Conservation (phyloP, 2,888 invertebrate species). For the Aradus depressus region DNA sequence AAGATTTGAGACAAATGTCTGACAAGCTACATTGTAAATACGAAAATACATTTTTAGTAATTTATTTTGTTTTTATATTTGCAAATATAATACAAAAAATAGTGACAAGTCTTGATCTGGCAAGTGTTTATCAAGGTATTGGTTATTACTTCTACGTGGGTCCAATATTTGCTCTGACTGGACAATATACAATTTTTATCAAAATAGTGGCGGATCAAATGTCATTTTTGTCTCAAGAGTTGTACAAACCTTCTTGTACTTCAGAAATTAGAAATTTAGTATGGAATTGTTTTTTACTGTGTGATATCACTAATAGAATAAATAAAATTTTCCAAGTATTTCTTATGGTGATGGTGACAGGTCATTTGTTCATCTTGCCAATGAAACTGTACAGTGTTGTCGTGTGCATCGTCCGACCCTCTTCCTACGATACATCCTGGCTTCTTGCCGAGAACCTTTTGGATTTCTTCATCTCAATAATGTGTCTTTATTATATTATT, state of each 20-base stretch:
- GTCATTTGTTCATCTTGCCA: neutral
- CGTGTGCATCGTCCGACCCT: neutral
- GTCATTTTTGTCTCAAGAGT: too few species aligned
- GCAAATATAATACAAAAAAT: slow-evolving; percentile 1
- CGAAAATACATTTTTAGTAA: neutral
- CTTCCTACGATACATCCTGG: neutral
- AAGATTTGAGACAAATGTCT: neutral
- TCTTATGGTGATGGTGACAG: neutral
- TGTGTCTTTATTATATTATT: too few species aligned
- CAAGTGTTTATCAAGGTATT: neutral
- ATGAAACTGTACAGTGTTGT: slow-evolving; percentile 5
- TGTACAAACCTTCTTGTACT: too few species aligned
- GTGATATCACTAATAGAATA: neutral
- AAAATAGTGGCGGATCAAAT: too few species aligned
- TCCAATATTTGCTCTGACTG: neutral
- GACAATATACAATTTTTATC: slow-evolving; percentile 3
- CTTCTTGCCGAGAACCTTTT: slow-evolving; percentile 1
- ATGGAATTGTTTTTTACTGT: too few species aligned
- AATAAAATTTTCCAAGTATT: neutral
- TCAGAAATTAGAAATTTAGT: too few species aligned
- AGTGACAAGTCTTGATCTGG: neutral
- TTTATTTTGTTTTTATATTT: neutral
- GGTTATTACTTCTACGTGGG: slow-evolving; percentile 1
- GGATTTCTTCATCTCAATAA: neutral
- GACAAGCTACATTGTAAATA: too few species aligned